Evolutionary conservation across 2,113 vertebrate species (phyloP).

Genomic region (Elephantulus edwardii): DNA sequence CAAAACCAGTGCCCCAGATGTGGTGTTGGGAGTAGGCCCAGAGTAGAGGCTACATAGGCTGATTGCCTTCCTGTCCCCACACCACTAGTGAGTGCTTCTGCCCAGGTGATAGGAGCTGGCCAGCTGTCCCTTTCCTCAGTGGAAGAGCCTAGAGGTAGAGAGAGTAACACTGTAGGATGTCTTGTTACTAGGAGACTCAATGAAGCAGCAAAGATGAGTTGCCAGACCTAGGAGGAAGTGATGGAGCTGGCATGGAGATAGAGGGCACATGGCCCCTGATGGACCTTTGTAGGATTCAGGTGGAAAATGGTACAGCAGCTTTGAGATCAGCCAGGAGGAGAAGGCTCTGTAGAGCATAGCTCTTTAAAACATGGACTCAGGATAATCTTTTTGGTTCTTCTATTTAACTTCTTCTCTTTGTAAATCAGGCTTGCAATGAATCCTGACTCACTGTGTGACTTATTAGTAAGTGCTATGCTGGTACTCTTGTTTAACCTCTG

Average conservation of each 20-base stretch:
- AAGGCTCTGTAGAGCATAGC: neutral
- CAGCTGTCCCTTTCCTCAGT: neutral
- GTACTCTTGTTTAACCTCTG: neutral
- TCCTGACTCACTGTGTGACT: neutral
- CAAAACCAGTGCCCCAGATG: neutral
- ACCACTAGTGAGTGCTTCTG: neutral
- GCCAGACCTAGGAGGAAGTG: conserved; percentile 32
- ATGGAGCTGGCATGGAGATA: conserved; percentile 11
- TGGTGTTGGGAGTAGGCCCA: conserved; percentile 24
- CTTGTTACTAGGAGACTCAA: conserved; percentile 58
- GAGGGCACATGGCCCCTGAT: neutral
- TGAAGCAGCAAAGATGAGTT: conserved; percentile 10
- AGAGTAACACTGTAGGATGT: neutral
- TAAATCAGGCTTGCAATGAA: neutral
- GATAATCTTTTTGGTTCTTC: neutral
- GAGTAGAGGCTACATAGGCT: neutral
- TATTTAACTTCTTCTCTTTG: neutral
- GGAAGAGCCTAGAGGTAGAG: conserved; percentile 46
- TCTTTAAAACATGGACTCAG: neutral
- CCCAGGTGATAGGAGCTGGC: neutral
- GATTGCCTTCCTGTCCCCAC: no score
- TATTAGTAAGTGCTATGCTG: neutral
- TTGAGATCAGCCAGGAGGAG: neutral
- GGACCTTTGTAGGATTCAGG: conserved; percentile 40
- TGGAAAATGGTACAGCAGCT: neutral